Base-by-base conservation (phyloP, 1,140 invertebrate genomes). In the Achatina immaculata region DNA sequence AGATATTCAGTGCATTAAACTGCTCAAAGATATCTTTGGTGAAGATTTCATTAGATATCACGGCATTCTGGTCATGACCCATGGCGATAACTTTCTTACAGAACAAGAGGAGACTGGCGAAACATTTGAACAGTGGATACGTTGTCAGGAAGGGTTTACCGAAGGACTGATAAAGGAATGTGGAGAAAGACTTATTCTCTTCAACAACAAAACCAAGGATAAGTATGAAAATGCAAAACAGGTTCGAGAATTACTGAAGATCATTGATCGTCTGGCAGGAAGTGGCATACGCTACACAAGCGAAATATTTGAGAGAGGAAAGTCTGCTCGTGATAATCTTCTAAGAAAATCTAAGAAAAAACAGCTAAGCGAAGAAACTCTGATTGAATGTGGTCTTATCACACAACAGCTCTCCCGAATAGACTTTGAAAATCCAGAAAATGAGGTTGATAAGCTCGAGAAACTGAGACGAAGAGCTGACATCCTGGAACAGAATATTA, bases 21-120 rank as follows among this genome's bases (percentile, higher is more conserved):
- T 78, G 3, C 40, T 65, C 14, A 78, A 78, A 40, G 9, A 58
- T 14, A 75, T 75, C 31, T 75, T 75, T 28, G 73, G 73, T 28
- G 4, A 55, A 14, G 31, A 34, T 34, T 55, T 75, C 36, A 51
- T 75, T n/a, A 51, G 34, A 34, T 3, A 31, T 28, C 40, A 40
- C 36, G 2, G 45, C 55, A 75, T 75, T 55, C 24, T 51, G 6
- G 34, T 75, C 6, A 40, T 75, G 45, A 75, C 73, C 7, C 24
- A 42, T 34, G 73, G 73, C 3, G 73, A 55, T 55, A 36, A 1
- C 40, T 75, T 75, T 58, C 9, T 24, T 4, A 48, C 4, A 51
- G 34, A 55, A 48, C 1, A 34, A 9, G 21, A 36, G 48, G 68
- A 69, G 36, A 69, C 16, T 34, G 31, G 9, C 14, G 40, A 7